Evolutionary conservation across 2,113 vertebrate species (phyloP).

Genomic region (Anoplopoma fimbria): DNA sequence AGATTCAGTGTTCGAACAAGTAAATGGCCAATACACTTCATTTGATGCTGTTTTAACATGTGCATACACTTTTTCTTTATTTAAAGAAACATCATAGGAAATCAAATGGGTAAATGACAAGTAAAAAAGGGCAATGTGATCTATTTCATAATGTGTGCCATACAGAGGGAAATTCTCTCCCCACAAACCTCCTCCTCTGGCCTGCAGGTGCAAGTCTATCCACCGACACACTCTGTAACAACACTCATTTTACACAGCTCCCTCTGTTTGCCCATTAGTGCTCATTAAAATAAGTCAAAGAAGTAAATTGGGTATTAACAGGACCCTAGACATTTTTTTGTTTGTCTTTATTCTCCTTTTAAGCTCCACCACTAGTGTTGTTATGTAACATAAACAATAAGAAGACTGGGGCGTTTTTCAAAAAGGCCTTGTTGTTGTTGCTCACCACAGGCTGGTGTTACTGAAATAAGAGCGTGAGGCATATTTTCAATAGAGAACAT

Average conservation of each 20-base stretch:
- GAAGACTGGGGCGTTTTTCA: not conserved
- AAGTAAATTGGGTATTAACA: constrained; percentile 11
- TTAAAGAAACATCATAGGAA: too few species aligned
- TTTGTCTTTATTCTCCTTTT: constrained; percentile 12
- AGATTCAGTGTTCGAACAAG: too few species aligned
- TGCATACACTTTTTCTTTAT: too few species aligned
- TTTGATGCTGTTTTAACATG: too few species aligned
- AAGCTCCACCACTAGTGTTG: constrained; percentile 12
- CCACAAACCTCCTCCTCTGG: constrained; percentile 1
- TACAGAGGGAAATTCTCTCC: constrained; percentile 1
- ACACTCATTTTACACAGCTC: constrained; percentile 6
- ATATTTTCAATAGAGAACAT: not conserved
- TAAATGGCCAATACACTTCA: too few species aligned
- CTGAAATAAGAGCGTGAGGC: constrained; percentile 16
- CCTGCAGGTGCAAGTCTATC: constrained; percentile 8
- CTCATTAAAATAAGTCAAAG: not conserved
- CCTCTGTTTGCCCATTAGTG: constrained; percentile 18
- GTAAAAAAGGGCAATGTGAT: not conserved
- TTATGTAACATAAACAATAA: constrained; percentile 48
- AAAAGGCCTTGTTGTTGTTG: constrained; percentile 13
- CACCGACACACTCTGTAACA: not conserved
- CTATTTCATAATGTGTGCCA: not conserved
- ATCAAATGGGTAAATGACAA: too few species aligned
- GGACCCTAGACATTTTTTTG: constrained; percentile 29
- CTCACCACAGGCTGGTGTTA: constrained; percentile 1